phyloP scores from a whole-genome alignment of 2,888 invertebrate species.

The Andrena hattorfiana region DNA sequence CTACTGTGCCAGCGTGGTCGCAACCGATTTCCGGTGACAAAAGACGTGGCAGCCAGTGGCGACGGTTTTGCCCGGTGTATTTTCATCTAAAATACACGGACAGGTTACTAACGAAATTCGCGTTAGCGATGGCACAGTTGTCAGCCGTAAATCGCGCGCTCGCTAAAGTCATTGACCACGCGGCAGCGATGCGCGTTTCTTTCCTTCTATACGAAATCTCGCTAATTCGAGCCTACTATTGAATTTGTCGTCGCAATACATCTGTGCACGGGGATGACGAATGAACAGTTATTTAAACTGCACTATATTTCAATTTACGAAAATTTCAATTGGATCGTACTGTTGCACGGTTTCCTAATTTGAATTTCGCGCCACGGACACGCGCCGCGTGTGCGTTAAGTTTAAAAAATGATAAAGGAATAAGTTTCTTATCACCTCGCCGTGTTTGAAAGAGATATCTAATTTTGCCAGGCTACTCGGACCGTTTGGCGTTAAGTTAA shows the following conservation, averaged over 20 bases:
- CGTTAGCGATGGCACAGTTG: conserved; percentile 45
- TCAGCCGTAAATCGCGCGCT: conserved; percentile 64
- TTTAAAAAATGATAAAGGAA: too few relatives aligned
- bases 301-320: neutral
- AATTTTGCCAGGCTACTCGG: too few relatives aligned
- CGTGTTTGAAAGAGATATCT: too few relatives aligned
- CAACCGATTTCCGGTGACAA: neutral
- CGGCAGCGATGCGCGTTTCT: conserved; percentile 9
- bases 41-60: neutral
- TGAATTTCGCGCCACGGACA: neutral
- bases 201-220: neutral
- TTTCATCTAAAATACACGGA: conserved; percentile 45
- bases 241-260: neutral
- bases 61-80: conserved; percentile 11
- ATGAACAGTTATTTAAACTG: neutral
- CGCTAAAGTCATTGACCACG: conserved; percentile 31
- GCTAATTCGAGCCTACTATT: neutral
- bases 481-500: neutral
- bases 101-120: conserved; percentile 29
- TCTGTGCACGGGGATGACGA: neutral
- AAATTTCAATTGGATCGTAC: neutral
- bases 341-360: neutral
- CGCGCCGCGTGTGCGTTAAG: neutral
- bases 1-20: neutral
- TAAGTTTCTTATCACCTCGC: neutral